Base-by-base conservation (phyloP, 2,888 invertebrate species). In the Scaptomyza tumidula region DNA sequence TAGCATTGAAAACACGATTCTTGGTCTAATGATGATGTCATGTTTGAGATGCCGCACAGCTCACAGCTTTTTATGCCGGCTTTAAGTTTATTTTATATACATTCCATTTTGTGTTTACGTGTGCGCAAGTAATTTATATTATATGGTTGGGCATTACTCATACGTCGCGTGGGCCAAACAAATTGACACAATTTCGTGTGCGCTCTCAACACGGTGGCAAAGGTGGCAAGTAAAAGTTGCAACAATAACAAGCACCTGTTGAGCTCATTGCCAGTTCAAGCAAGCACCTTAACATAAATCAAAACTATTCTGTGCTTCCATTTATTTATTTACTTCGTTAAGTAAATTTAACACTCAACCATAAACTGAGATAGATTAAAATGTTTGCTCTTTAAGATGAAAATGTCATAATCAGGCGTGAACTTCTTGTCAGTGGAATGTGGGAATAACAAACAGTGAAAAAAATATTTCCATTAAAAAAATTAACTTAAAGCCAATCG, bases 181-280 rank as follows among this genome's bases (percentile, higher is more conserved):
- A 86, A 71, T 86, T 88, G 86, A 86, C 83, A 83, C 58, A 74
- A 54, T 77, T 83, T 66, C 33, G 24, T 39, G 44, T 24, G 35
- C 35, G 31, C 64, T 63, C 27, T 53, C 11, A 44, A 58, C 52
- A 41, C 2, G 46, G n/a, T n/a, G n/a, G 53, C 50, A 54, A 39
- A 39, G 63, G 33, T 48, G 54, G 27, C 55, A 62, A 55, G 31
- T 39, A 27, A 37, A 29, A 43, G 19, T 31, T 11, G 24, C 53
- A 35, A 43, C 37, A 54, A 56, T 29, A 37, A 33, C 29, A 58
- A 39, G 7, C 57, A 69, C 44, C 52, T 72, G 73, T 58, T 62
- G 66, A 55, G 46, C 31, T 16, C 29, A 27, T 41, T 54, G 29
- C 33, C 35, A 27, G 37, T 54, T 62, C 14, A 2, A 19, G 3